Base-by-base conservation (phyloP, 2,113 vertebrate species). In the Clarias gariepinus region DNA sequence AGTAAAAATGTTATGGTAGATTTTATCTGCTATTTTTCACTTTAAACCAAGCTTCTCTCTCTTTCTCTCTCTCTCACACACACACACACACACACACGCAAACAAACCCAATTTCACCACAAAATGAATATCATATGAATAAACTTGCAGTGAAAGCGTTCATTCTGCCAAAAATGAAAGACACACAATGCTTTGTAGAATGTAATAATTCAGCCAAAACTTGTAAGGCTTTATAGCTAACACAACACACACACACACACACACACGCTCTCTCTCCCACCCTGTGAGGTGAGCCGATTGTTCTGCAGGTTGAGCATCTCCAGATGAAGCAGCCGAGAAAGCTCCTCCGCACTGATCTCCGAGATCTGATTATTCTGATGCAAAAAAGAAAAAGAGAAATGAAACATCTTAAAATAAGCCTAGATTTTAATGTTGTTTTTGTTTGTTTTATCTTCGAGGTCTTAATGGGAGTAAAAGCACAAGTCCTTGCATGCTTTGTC, bases 281-380 rank as follows among this genome's bases (percentile, higher is more conserved):
- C 98, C 88, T 96, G 94, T 33, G 97, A 96, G 16, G 96, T 98
- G 78, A 99, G 96, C 68, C 96, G 96, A 92, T 99, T 99, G 94
- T 99, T 99, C 90, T 99, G 98, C 78, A 99, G 94, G 94, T 99
- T 99, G 82, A 99, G 95, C 0, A 97, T 99, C 94, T 99, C 96
- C 41, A 99, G 93, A 18, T 92, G 95, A 85, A 96, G 93, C 83
- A 99, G 97, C 84, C 96, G 94, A 21, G 96, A 94, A n/a, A 99
- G 95, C 58, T 98, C 96, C 88, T 96, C 95, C 6, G 96, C 93
- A 61, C 95, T 96, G 89, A 99, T 96, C 92, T 96, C 94, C 91
- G 97, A 94, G 82, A 99, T 97, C 91, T 96, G 97, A 93, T 99
- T 99, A 92, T 99, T 99, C 98, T 99, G 92, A 81, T 30, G 82